Base-by-base conservation (phyloP, 2,888 invertebrate species). In the Philereme transversata region DNA sequence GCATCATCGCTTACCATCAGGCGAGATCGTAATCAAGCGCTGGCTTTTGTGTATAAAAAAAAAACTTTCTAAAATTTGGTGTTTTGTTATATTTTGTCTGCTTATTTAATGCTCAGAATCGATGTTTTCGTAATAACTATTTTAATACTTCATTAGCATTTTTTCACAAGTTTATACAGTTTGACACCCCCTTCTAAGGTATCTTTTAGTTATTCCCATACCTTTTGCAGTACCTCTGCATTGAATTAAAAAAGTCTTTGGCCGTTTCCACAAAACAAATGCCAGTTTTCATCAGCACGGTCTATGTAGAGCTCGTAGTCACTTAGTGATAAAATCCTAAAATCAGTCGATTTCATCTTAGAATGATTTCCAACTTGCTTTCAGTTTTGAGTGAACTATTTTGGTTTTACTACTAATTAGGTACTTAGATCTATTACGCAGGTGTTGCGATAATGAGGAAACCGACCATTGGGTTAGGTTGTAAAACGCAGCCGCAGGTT, bases 271-370 rank as follows among this genome's bases (percentile, higher is more conserved):
- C 41, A 4, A 41, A 41, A 41, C 41, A 41, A 41, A 0, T 41
- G 86, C 84, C 78, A 84, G 83, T 83, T 83, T 76, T 83, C 79
- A 84, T 86, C 86, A 85, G 82, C 82, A 78, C 76, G 67, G 79
- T 79, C 78, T 81, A 50, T 35, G 51, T 48, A 34, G 46, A 10
- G 5, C 40, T 41, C 54, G 22, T 22, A 22, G 22, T 22, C 22
- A 22, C 22, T 22, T 22, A 22, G 22, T 22, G 22, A 22, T 22
- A 22, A 22, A 22, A 22, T 22, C 22, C 22, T 1, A 22, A 2
- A 22, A 22, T 22, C 22, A 2, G 22, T 22, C 22, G 22, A 22
- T 22, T 22, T 22, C 22, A 22, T 22, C 22, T 22, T 22, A 22
- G 22, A 22, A 22, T 22, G 22, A 43, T 6, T 38, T 45, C 40